Evolutionary conservation across 2,888 invertebrate genomes (phyloP), one percentile per base, ranked within the genome.

Genomic region (Leucozona laternaria): DNA sequence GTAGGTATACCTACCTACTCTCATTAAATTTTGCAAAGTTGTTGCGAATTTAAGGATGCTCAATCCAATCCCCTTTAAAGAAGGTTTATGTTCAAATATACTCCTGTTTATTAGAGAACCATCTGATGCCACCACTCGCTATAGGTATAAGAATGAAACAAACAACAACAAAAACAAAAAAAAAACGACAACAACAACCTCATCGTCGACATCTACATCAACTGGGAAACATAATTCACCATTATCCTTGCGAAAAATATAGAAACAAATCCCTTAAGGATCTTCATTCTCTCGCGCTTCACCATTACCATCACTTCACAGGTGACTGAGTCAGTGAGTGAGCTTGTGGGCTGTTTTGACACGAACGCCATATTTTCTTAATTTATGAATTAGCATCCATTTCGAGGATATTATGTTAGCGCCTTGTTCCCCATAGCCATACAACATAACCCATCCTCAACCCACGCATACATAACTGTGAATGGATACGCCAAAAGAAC

Each of bases 301-400:
- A 3, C 20, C 28, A 25, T 45, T 37, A 22, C 37, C 58, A 60
- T 60, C 58, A 60, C 34, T 37, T 40, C 43, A 53, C 75, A 70
- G 62, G 60, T 75, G 68, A 75, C 57, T 62, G 70, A 58, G 66
- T 37, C 58, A 70, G 68, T 75, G 73, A 68, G 68, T 68, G 68
- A 68, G 68, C 37, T 68, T 78, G 60, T 71, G 71, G 78, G 77
- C 57, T 58, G 84, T 78, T 78, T 73, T 80, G 71, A 84, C 80
- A 84, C 84, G 80, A 79, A 84, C 84, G 60, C 75, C 80, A 76
- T 84, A 80, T 84, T 84, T 80, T 76, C 80, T 84, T 84, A 84
- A 84, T 80, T 84, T 80, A 80, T 84, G 84, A 84, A 84, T 80
- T 79, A 84, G 76, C 64, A 79, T 71, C 70, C 75, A 75, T 79